phyloP scores from a whole-genome alignment of 1,140 invertebrate genomes.

The Caerostris extrusa region DNA sequence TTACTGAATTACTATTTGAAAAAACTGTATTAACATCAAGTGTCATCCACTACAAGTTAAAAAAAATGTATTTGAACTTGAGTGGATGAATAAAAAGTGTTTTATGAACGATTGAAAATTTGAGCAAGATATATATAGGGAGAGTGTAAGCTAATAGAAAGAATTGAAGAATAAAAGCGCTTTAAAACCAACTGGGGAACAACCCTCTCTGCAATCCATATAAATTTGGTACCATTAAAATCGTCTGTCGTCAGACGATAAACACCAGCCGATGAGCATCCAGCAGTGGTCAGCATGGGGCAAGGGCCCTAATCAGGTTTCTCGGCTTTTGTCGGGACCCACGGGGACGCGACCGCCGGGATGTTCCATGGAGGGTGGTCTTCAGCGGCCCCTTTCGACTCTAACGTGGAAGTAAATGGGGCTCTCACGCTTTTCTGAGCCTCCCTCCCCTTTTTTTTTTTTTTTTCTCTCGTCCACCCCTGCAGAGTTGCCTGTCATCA shows the following conservation, averaged over 20 bases:
- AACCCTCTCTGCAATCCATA: too few relatives aligned
- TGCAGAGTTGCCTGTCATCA: constrained; percentile 40
- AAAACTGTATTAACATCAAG: too few relatives aligned
- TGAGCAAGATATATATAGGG: too few relatives aligned
- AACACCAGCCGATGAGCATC: background rate
- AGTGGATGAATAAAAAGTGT: too few relatives aligned
- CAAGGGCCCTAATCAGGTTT: constrained; percentile 18
- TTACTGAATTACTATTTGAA: too few relatives aligned
- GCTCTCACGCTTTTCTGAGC: constrained; percentile 61
- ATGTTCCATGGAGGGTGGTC: constrained; percentile 39
- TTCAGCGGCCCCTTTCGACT: constrained; percentile 40
- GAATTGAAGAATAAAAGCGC: too few relatives aligned
- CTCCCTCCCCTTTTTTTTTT: too few relatives aligned
- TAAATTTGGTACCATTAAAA: background rate
- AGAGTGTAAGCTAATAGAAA: too few relatives aligned
- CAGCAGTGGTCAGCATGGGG: constrained; percentile 49
- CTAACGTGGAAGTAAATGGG: constrained; percentile 53
- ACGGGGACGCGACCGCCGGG: background rate
- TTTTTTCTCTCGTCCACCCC: constrained; percentile 26
- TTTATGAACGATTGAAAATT: too few relatives aligned
- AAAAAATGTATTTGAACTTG: too few relatives aligned
- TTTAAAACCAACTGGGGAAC: too few relatives aligned
- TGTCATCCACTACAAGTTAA: too few relatives aligned
- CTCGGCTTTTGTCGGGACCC: constrained; percentile 45
- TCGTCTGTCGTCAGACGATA: background rate